Percentiles rank a stretch among this genome's conserved stretches.
phyloP scores from a whole-genome alignment of 2,888 invertebrate species.

The Allophyes oxyacanthae region DNA sequence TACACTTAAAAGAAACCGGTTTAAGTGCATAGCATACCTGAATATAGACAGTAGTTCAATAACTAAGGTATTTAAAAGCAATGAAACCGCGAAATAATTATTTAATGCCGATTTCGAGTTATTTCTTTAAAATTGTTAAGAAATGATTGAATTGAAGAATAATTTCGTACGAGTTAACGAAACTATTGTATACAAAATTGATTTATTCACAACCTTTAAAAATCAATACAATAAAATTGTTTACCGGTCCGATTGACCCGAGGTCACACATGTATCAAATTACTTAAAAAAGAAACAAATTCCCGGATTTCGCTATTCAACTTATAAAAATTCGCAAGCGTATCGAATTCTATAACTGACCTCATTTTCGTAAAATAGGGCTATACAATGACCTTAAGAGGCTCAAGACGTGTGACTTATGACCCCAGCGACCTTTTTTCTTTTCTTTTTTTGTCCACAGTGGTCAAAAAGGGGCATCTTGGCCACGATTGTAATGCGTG shows the following conservation, averaged over 20 bases:
- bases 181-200: conserved; percentile 32
- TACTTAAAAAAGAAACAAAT: conserved; percentile 71
- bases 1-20: conserved; percentile 32
- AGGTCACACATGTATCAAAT: conserved; percentile 83
- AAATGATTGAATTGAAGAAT: neutral
- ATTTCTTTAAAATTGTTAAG: neutral
- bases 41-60: neutral
- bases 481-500: conserved; percentile 68
- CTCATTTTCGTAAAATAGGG: conserved; percentile 65
- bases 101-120: neutral
- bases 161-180: conserved; percentile 13
- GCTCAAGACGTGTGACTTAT: conserved; percentile 70
- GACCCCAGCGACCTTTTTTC: conserved; percentile 71
- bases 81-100: conserved; percentile 1
- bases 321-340: conserved; percentile 67
- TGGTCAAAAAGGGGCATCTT: conserved; percentile 78
- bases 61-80: neutral
- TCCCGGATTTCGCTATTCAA: conserved; percentile 67
- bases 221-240: conserved; percentile 44
- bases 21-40: conserved; percentile 10
- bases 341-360: conserved; percentile 73
- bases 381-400: conserved; percentile 66
- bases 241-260: conserved; percentile 70
- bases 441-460: conserved; percentile 64
- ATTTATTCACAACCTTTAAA: conserved; percentile 36